These are phyloP conservation scores for Drosophila oshimai DNA, from an alignment of 1,140 invertebrate genomes.

Conservation along the genomic window DNA sequence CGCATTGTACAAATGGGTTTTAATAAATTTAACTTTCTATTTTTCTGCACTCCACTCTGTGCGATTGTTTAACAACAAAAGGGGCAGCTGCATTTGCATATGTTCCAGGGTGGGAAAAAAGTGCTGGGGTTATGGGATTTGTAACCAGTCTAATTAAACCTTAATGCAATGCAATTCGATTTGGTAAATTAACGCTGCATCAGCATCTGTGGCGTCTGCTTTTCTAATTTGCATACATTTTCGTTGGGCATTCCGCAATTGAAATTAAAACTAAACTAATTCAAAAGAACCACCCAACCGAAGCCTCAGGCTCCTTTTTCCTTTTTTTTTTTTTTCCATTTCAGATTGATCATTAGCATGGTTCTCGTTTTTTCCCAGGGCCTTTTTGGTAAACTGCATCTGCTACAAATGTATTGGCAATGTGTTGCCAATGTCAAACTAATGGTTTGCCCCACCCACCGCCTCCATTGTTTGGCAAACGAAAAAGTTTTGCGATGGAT, in stretches of 20 bases:
- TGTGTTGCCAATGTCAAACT: slow-evolving; percentile 79
- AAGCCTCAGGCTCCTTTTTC: background rate
- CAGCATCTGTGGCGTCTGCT: slow-evolving; percentile 17
- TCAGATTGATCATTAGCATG: slow-evolving; percentile 60
- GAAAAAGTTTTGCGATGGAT: slow-evolving; percentile 43
- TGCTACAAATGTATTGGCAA: slow-evolving; percentile 79
- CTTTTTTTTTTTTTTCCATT: slow-evolving; percentile 2
- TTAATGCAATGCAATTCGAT: slow-evolving; percentile 71
- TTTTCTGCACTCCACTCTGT: background rate
- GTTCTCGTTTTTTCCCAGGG: slow-evolving; percentile 6
- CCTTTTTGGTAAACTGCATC: slow-evolving; percentile 48
- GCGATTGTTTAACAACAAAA: slow-evolving; percentile 33
- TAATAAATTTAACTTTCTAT: slow-evolving; percentile 62
- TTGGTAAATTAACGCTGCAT: slow-evolving; percentile 61
- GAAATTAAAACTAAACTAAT: slow-evolving; percentile 70
- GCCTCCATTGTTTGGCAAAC: slow-evolving; percentile 39
- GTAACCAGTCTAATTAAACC: slow-evolving; percentile 54
- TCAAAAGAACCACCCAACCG: slow-evolving; percentile 15
- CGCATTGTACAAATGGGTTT: slow-evolving; percentile 69
- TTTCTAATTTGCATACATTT: slow-evolving; percentile 71
- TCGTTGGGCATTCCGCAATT: slow-evolving; percentile 43
- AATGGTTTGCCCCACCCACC: slow-evolving; percentile 57
- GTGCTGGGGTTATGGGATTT: slow-evolving; percentile 15
- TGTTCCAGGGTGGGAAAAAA: background rate
- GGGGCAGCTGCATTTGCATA: slow-evolving; percentile 23